A percentile compares a stretch with the other conserved stretches of the same genome.
These are phyloP conservation scores for Sebastes steindachneri DNA, from an alignment of 2,797 vertebrate genomes.

Conservation along the genomic window DNA sequence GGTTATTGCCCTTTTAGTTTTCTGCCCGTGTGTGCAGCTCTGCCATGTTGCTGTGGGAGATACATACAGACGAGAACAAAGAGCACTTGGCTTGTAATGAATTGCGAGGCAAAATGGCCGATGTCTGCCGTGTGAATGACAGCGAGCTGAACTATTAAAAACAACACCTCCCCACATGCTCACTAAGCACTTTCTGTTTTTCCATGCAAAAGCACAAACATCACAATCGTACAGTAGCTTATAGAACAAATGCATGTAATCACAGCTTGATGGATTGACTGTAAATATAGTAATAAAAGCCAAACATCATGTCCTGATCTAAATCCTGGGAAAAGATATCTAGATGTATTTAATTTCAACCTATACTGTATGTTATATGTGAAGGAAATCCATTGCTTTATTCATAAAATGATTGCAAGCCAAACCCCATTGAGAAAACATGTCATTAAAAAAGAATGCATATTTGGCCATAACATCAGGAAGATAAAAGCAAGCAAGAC, in stretches of 20 bases:
- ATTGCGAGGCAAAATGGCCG: conserved; percentile 81
- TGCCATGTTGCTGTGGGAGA: conserved; percentile 61
- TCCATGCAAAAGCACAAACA: neutral
- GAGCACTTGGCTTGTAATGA: conserved; percentile 74
- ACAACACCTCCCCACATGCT: conserved; percentile 33
- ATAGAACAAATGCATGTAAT: neutral
- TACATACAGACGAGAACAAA: conserved; percentile 66
- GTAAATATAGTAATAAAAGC: neutral
- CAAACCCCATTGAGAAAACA: neutral
- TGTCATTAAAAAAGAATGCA: neutral
- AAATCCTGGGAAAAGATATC: neutral
- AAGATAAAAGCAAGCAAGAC: neutral
- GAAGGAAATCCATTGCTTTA: neutral
- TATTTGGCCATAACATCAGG: neutral
- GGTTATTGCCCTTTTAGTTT: conserved; percentile 35
- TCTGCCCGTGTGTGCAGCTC: conserved; percentile 38
- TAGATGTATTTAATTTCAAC: neutral
- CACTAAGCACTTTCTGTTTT: neutral
- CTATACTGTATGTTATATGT: neutral
- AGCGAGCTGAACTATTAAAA: conserved; percentile 61
- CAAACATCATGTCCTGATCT: neutral
- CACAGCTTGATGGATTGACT: neutral
- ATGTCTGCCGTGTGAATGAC: conserved; percentile 75
- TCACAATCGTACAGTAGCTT: neutral
- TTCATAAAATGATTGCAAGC: neutral